These are phyloP conservation scores for Phaetusa simplex DNA, from an alignment of 2,113 vertebrate genomes.

Conservation along the genomic window DNA sequence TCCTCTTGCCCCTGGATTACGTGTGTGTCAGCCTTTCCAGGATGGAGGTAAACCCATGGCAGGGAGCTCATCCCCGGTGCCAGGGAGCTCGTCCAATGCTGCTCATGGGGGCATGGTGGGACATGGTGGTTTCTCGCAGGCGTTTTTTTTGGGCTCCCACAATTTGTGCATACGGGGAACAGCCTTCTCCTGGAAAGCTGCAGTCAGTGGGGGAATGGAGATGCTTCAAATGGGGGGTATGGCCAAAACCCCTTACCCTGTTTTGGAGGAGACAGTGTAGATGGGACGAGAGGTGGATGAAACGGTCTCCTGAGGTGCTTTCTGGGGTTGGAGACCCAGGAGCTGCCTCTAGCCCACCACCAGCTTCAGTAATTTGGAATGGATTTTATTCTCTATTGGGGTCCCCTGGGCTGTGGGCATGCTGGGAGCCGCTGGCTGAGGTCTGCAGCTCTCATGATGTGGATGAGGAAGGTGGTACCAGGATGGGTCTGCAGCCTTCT, in stretches of 20 bases:
- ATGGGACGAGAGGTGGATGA: accelerated
- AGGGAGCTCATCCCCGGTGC: not conserved
- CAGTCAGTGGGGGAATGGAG: not conserved
- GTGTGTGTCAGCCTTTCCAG: not conserved
- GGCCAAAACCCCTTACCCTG: not conserved
- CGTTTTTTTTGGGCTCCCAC: accelerated
- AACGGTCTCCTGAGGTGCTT: not conserved
- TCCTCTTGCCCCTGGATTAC: not conserved
- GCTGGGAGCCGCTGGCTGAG: not conserved
- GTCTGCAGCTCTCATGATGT: not conserved
- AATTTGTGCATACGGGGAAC: not conserved
- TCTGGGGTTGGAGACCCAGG: not conserved
- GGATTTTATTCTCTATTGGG: accelerated
- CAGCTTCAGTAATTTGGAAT: not conserved
- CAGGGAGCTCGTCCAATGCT: not conserved
- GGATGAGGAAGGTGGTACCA: not conserved
- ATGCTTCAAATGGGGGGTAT: not conserved
- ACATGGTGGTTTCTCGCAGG: accelerated
- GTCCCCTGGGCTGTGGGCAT: not conserved
- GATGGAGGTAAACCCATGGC: not conserved
- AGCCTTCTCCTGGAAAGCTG: not conserved
- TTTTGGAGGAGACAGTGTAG: not conserved
- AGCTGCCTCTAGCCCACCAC: not conserved
- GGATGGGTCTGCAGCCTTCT: not conserved
- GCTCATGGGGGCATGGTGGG: not conserved